A percentile compares a stretch with the other conserved stretches of the same genome.
These are phyloP conservation scores for Microplitis deprimator DNA, from an alignment of 2,888 invertebrate genomes.

Conservation along the genomic window DNA sequence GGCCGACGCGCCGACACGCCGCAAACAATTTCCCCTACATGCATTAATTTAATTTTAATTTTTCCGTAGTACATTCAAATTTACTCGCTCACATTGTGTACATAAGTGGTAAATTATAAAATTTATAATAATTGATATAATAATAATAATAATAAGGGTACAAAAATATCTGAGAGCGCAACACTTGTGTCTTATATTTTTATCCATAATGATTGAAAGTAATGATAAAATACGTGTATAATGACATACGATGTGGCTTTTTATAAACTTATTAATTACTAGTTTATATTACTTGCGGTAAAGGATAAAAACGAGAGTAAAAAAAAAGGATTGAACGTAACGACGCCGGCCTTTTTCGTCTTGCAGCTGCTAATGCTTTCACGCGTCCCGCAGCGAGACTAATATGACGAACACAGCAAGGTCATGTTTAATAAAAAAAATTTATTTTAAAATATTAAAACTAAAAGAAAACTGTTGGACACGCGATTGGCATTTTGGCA, in stretches of 20 bases:
- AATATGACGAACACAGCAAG: constrained; percentile 25
- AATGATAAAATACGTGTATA: neutral
- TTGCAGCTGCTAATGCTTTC: constrained; percentile 31
- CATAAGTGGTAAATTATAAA: neutral
- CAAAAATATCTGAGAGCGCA: neutral
- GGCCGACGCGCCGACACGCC: constrained; percentile 36
- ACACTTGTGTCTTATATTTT: neutral
- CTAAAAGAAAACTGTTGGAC: constrained; percentile 36
- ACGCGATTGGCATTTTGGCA: constrained; percentile 58
- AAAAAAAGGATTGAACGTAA: constrained; percentile 9
- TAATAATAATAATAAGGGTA: neutral
- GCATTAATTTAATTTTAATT: neutral
- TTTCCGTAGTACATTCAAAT: neutral
- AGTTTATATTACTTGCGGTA: constrained; percentile 9
- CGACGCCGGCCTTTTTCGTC: constrained; percentile 15
- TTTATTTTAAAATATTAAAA: constrained; percentile 21
- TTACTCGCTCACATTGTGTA: neutral
- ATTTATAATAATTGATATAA: neutral
- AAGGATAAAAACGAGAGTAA: neutral
- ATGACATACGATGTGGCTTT: constrained; percentile 1
- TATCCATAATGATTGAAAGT: neutral
- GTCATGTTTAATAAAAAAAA: constrained; percentile 26
- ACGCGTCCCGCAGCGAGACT: constrained; percentile 25
- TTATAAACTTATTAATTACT: neutral
- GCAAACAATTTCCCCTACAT: neutral